Evolutionary conservation across 2,113 vertebrate species (phyloP).

Genomic region (Rafetus swinhoei): DNA sequence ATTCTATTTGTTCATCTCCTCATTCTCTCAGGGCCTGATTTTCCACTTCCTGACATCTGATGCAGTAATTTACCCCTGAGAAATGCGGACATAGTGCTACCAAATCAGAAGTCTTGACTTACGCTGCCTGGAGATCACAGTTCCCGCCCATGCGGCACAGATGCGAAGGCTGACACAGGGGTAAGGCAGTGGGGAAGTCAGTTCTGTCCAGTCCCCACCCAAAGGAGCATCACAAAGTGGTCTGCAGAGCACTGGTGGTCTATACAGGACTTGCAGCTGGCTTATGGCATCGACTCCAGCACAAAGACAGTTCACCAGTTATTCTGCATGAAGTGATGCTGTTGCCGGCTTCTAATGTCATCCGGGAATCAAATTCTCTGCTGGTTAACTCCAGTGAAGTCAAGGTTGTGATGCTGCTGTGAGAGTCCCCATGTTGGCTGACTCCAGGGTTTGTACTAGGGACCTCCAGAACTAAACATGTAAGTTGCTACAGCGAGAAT

Average conservation of each 20-base stretch:
- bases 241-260: neutral
- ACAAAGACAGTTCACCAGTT: neutral
- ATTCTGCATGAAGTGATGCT: neutral
- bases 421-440: neutral
- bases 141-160: neutral
- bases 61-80: accelerated
- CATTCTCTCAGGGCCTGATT: neutral
- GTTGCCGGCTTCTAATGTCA: neutral
- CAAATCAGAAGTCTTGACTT: neutral
- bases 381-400: neutral
- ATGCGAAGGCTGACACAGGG: neutral
- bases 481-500: too few relatives aligned
- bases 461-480: neutral
- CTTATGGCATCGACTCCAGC: neutral
- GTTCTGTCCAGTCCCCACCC: neutral
- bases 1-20: accelerated
- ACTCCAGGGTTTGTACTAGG: neutral
- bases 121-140: neutral
- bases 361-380: neutral
- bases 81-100: neutral
- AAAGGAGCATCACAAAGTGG: neutral
- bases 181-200: neutral
- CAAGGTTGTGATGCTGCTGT: neutral
- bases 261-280: neutral
- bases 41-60: neutral